phyloP scores from a whole-genome alignment of 1,140 invertebrate genomes.

The Atopsyche davidsoni region DNA sequence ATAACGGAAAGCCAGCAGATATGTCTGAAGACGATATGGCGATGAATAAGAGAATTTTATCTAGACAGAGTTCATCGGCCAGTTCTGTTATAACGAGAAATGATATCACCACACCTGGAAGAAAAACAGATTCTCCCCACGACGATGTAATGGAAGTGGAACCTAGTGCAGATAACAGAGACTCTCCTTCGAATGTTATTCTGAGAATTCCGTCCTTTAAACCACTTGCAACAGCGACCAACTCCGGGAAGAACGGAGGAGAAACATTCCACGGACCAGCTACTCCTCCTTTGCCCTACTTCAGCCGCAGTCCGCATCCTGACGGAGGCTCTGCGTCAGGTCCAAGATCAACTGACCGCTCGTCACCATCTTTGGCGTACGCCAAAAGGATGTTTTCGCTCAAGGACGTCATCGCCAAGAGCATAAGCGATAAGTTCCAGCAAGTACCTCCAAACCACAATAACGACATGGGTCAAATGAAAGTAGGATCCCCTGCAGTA shows the following conservation, averaged over 20 bases:
- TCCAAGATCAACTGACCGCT: conserved; percentile 40
- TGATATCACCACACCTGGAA: conserved; percentile 32
- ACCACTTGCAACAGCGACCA: conserved; percentile 55
- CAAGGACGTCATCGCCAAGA: conserved; percentile 78
- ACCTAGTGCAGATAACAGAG: conserved; percentile 34
- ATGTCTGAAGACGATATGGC: conserved; percentile 37
- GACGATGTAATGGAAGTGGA: conserved; percentile 33
- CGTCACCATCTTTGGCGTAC: conserved; percentile 42
- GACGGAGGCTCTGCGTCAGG: conserved; percentile 46
- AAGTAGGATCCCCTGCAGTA: conserved; percentile 34
- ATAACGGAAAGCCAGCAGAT: conserved; percentile 32
- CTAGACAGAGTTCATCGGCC: conserved; percentile 35
- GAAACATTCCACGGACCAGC: conserved; percentile 43
- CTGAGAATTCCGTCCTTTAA: conserved; percentile 91
- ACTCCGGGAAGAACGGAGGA: conserved; percentile 56
- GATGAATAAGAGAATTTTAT: conserved; percentile 29
- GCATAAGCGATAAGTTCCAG: conserved; percentile 82
- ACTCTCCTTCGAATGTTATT: conserved; percentile 61
- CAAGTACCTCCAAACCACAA: conserved; percentile 49
- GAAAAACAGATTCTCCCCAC: conserved; percentile 29
- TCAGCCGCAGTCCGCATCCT: conserved; percentile 41
- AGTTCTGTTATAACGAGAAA: conserved; percentile 35
- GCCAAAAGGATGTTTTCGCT: conserved; percentile 46
- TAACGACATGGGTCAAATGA: conserved; percentile 35
- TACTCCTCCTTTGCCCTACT: conserved; percentile 37